phyloP scores from a whole-genome alignment of 2,888 invertebrate species.

The Hipparchia semele region DNA sequence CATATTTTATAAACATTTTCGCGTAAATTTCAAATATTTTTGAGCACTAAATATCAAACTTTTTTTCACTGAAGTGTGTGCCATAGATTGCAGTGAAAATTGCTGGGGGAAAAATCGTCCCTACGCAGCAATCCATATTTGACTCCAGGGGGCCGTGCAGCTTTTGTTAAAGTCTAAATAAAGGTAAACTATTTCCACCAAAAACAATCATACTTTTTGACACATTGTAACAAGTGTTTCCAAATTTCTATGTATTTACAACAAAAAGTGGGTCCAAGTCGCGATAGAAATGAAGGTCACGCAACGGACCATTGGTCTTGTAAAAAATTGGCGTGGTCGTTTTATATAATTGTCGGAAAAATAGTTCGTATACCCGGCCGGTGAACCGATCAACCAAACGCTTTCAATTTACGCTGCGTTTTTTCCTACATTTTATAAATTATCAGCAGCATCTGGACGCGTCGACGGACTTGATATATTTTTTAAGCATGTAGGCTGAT shows the following conservation, averaged over 20 bases:
- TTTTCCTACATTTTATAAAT: not conserved
- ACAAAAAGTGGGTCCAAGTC: slow-evolving; percentile 45
- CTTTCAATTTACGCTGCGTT: not conserved
- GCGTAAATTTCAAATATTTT: slow-evolving; percentile 84
- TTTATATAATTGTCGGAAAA: slow-evolving; percentile 71
- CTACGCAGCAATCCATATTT: slow-evolving; percentile 74
- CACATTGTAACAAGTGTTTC: slow-evolving; percentile 79
- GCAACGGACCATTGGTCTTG: slow-evolving; percentile 53
- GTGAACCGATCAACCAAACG: slow-evolving; percentile 53
- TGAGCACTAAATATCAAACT: slow-evolving; percentile 74
- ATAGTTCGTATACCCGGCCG: slow-evolving; percentile 64
- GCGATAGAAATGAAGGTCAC: slow-evolving; percentile 68
- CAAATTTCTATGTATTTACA: slow-evolving; percentile 74
- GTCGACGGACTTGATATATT: slow-evolving; percentile 36
- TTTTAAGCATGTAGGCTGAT: slow-evolving; percentile 45
- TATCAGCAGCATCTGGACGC: not conserved
- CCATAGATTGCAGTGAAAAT: slow-evolving; percentile 67
- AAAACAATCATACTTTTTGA: slow-evolving; percentile 79
- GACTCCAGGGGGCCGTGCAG: slow-evolving; percentile 76
- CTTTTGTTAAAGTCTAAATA: slow-evolving; percentile 82
- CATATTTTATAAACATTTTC: slow-evolving; percentile 89
- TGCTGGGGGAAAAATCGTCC: slow-evolving; percentile 68
- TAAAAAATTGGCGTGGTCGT: slow-evolving; percentile 68
- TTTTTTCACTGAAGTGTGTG: slow-evolving; percentile 77
- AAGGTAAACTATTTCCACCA: slow-evolving; percentile 78